Evolutionary conservation across 1,140 invertebrate genomes (phyloP), one percentile per base, ranked within the genome.

Genomic region (Microplitis mediator): DNA sequence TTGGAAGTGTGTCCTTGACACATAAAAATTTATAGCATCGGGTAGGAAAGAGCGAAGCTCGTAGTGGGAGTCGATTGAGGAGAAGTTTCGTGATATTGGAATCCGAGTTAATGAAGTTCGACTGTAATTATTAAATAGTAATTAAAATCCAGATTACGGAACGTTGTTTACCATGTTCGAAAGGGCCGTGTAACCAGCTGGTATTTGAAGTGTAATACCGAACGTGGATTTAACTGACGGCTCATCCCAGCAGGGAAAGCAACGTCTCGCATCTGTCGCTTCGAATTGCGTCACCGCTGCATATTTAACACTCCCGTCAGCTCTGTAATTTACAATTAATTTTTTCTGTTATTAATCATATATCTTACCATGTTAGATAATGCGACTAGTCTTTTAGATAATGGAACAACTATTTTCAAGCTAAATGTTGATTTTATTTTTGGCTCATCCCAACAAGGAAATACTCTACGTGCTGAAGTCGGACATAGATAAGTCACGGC

Each of bases 221-320:
- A 99, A 99, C 2, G 95, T 97, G 4, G 97, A 94, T 86, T 99
- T 99, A 6, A 96, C 90, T 9, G 95, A 94, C 50, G 97, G 97
- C 84, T 99, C 97, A 87, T 99, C 97, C 96, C 96, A 99, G 85
- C 97, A 98, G 6, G 97, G 97, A 81, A 99, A 98, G 81, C 96
- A 97, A 75, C 95, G 88, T 67, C 97, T 89, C 14, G 97, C 97
- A 91, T 98, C 95, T 32, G 95, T 97, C 0, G 97, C 89, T 88
- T 97, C 93, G 85, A 97, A 98, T 84, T 99, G 97, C 52, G 97
- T 99, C 56, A 96, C 95, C 13, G 94, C 95, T 51, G 92, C 93
- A 84, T 94, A 95, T 60, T 91, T 89, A 79, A 95, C 93, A 76
- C 94, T 92, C 9, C 95, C 95, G 50, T 88, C 85, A 34, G 89